A percentile compares a stretch with the other conserved stretches of the same genome.
Conservation (phyloP, 2,797 vertebrate genomes). For the Esox masquinongy region DNA sequence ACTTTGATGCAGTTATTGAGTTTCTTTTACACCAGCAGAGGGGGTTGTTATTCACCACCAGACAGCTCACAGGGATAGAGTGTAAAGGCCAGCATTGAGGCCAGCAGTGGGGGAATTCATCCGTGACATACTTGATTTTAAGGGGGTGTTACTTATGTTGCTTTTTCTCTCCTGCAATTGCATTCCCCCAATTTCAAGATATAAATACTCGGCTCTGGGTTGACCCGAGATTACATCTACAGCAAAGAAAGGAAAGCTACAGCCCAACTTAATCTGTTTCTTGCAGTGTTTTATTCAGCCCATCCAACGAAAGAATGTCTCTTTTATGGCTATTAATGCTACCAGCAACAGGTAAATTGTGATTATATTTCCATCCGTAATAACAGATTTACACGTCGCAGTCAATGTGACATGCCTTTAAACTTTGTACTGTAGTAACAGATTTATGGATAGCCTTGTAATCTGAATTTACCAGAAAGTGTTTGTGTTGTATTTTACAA, state of each 20-base stretch:
- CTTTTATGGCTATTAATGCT: conserved; percentile 23
- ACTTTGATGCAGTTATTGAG: not conserved
- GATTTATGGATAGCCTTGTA: not conserved
- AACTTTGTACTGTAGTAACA: not conserved
- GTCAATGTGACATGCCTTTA: not conserved
- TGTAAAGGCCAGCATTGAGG: not conserved
- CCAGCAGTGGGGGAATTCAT: conserved; percentile 31
- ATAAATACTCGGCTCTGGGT: conserved; percentile 11
- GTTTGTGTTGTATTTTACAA: not conserved
- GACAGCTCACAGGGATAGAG: not conserved
- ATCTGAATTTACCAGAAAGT: not conserved
- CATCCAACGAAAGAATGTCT: not conserved
- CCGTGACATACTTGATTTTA: conserved; percentile 4
- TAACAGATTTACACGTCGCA: not conserved
- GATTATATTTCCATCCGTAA: not conserved
- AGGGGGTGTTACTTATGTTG: conserved; percentile 6
- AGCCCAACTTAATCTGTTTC: not conserved
- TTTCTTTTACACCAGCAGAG: conserved; percentile 8
- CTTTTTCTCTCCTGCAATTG: not conserved
- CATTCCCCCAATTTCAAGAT: conserved; percentile 13
- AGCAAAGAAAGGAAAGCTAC: not conserved
- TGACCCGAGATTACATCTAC: not conserved
- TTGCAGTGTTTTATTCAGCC: not conserved
- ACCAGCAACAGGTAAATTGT: conserved; percentile 37
- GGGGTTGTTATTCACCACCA: not conserved